Evolutionary conservation across 2,888 invertebrate species (phyloP).

Genomic region (Linnaemya tessellans): DNA sequence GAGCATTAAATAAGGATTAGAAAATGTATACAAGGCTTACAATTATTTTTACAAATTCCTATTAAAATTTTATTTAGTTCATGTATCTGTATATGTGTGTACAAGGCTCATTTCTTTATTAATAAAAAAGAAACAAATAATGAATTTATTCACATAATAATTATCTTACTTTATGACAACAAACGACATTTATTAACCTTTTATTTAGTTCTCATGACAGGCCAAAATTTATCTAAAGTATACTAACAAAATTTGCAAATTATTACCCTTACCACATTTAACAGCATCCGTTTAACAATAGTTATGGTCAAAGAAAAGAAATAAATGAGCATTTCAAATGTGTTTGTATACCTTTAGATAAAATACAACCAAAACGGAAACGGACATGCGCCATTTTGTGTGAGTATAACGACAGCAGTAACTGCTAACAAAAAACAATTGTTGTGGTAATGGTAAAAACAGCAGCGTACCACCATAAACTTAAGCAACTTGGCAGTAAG

Average conservation of each 20-base stretch:
- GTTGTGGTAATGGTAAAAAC: slow-evolving; percentile 69
- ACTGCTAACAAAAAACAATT: slow-evolving; percentile 49
- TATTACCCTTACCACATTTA: slow-evolving; percentile 61
- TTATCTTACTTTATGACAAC: neutral
- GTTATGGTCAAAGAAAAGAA: neutral
- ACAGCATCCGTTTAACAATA: slow-evolving; percentile 66
- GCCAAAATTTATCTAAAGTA: slow-evolving; percentile 64
- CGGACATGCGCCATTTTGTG: slow-evolving; percentile 77
- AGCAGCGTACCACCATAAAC: slow-evolving; percentile 61
- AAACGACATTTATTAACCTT: neutral
- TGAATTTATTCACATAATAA: no score
- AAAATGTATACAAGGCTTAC: no score
- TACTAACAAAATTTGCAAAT: slow-evolving; percentile 72
- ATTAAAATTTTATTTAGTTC: no score
- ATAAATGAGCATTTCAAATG: slow-evolving; percentile 51
- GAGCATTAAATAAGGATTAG: no score
- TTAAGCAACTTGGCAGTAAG: slow-evolving; percentile 58
- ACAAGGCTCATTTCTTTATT: no score
- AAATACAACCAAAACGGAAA: slow-evolving; percentile 70
- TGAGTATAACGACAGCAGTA: slow-evolving; percentile 18
- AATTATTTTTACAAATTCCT: no score
- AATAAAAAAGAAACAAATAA: no score
- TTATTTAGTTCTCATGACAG: slow-evolving; percentile 26
- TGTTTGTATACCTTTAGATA: slow-evolving; percentile 71
- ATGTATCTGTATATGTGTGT: no score